Percentiles rank a stretch among this genome's conserved stretches.
phyloP scores from a whole-genome alignment of 1,140 invertebrate genomes.

The Mercenaria mercenaria region DNA sequence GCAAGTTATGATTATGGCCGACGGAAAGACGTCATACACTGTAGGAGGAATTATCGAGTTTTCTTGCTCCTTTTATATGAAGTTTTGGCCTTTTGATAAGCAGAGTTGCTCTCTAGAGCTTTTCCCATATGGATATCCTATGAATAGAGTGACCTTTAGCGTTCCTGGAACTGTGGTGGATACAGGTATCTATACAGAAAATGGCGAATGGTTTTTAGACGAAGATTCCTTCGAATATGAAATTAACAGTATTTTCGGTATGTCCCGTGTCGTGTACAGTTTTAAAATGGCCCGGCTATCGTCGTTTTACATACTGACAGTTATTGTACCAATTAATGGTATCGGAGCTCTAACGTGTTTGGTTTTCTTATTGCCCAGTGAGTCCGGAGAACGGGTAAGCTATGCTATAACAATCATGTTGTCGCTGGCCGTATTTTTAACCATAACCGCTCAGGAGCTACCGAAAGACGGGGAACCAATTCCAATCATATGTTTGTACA shows the following conservation, averaged over 20 bases:
- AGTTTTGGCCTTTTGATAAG: conserved; percentile 47
- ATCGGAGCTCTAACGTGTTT: not conserved
- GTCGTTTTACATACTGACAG: conserved; percentile 16
- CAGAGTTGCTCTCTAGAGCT: not conserved
- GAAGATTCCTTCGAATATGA: not conserved
- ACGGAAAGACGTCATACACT: not conserved
- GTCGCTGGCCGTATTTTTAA: conserved; percentile 22
- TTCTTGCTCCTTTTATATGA: conserved; percentile 24
- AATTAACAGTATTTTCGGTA: not conserved
- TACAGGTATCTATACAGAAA: not conserved
- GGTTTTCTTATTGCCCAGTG: conserved; percentile 23
- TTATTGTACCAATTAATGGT: conserved; percentile 20
- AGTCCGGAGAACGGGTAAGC: conserved; percentile 23
- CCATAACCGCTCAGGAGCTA: not conserved
- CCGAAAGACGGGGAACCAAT: conserved; percentile 3
- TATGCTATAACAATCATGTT: conserved; percentile 32
- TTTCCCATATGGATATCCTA: not conserved
- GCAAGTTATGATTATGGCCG: not conserved
- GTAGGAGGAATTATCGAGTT: not conserved
- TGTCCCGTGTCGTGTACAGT: not conserved
- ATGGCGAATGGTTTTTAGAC: conserved; percentile 15
- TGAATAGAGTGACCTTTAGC: not conserved
- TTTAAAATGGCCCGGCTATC: not conserved
- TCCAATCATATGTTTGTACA: not conserved
- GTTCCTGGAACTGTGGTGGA: not conserved